Evolutionary conservation across 2,797 vertebrate genomes (phyloP).

Genomic region (Mormyrus proboscirostris): DNA sequence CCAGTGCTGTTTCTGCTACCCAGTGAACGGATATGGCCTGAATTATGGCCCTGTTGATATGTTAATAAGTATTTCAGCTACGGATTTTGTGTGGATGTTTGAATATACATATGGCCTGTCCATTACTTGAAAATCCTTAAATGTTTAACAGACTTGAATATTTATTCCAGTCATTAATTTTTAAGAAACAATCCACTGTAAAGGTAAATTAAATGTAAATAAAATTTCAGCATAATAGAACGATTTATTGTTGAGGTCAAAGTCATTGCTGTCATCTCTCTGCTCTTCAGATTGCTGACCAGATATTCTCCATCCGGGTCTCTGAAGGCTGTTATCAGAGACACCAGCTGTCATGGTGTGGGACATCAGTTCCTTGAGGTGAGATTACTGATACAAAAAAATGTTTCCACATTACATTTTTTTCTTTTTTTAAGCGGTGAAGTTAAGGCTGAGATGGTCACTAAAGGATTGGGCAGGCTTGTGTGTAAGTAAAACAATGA

Average conservation of each 20-base stretch:
- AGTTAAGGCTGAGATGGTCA: not conserved
- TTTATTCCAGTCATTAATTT: not conserved
- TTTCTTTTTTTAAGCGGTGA: not conserved
- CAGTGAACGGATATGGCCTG: not conserved
- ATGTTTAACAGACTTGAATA: not conserved
- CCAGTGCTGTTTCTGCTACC: not conserved
- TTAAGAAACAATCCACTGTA: not conserved
- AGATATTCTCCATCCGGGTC: conserved; percentile 37
- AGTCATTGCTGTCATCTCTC: not conserved
- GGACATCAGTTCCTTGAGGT: conserved; percentile 46
- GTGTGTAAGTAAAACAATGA: not conserved
- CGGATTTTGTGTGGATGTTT: not conserved
- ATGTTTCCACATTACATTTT: not conserved
- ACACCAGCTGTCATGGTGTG: conserved; percentile 23
- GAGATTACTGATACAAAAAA: not conserved
- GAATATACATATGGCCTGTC: not conserved
- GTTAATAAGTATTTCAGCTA: not conserved
- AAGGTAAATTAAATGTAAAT: not conserved
- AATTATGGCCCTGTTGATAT: not conserved
- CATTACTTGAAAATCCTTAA: not conserved
- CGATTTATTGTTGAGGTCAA: not conserved
- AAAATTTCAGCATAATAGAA: not conserved
- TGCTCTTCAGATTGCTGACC: conserved; percentile 37
- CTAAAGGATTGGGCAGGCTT: not conserved
- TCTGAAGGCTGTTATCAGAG: conserved; percentile 39